phyloP scores from a whole-genome alignment of 2,888 invertebrate genomes.

The Mesochorus sp. region DNA sequence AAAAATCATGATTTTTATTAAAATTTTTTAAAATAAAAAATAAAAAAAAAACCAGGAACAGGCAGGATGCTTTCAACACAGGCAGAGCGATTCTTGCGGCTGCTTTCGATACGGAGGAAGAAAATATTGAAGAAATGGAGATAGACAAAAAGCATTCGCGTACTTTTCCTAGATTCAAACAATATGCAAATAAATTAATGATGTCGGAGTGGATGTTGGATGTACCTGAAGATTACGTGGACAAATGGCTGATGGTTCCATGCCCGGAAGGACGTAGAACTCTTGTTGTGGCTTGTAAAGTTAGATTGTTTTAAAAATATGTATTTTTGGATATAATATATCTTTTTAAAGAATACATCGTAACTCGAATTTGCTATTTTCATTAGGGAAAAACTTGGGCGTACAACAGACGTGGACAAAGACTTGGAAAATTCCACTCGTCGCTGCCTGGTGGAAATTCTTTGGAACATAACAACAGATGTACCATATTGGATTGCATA shows the following conservation, averaged over 20 bases:
- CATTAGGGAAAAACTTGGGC: slow-evolving; percentile 88
- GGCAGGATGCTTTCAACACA: slow-evolving; percentile 73
- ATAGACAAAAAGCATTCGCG: slow-evolving; percentile 46
- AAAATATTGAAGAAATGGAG: slow-evolving; percentile 67
- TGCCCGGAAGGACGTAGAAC: slow-evolving; percentile 93
- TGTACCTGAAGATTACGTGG: slow-evolving; percentile 89
- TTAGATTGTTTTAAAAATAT: slow-evolving; percentile 59
- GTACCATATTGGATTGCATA: slow-evolving; percentile 93
- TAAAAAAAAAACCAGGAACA: too few relatives aligned
- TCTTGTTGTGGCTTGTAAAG: slow-evolving; percentile 90
- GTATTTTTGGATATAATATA: too few relatives aligned
- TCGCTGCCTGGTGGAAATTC: slow-evolving; percentile 89
- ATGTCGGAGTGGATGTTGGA: slow-evolving; percentile 97
- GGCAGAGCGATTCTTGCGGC: slow-evolving; percentile 83
- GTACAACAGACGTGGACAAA: slow-evolving; percentile 86
- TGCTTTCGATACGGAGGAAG: slow-evolving; percentile 68
- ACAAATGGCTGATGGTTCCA: slow-evolving; percentile 89
- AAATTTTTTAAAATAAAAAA: too few relatives aligned
- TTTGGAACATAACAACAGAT: slow-evolving; percentile 79
- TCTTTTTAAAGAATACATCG: not conserved
- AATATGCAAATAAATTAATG: slow-evolving; percentile 87
- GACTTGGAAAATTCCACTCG: slow-evolving; percentile 81
- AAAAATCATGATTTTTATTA: not conserved
- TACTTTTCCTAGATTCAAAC: slow-evolving; percentile 59
- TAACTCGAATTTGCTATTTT: slow-evolving; percentile 42